Base-by-base conservation (phyloP, 2,797 vertebrate genomes). In the Acanthis flammea region DNA sequence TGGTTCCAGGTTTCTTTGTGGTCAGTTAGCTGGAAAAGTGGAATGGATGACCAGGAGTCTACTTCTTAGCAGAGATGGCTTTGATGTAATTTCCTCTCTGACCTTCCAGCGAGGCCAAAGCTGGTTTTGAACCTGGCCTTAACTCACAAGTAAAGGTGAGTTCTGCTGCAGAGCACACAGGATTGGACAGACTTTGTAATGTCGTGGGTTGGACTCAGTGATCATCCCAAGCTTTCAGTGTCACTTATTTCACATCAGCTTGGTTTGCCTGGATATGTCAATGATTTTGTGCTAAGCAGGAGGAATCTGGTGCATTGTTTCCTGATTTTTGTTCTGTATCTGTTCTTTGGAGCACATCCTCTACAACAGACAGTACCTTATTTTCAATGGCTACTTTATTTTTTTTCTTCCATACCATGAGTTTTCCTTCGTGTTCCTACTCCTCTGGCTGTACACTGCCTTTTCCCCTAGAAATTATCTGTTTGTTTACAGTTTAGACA, bases 401-500 rank as follows among this genome's bases (percentile, higher is more conserved):
- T 5, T 21, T 54, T 71, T 48, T 6, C 15, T 41, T 57, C 61
- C 35, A 35, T 47, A 73, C 44, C 41, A 30, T 19, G 17, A 91
- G 3, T n/a, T 86, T 76, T 53, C 25, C 25, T 63, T 44, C 7
- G 0, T 75, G 54, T 45, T 93, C 27, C 47, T 60, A 5, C 62
- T 50, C 25, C 42, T 81, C 68, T 72, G n/a, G 6, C 53, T 58
- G 10, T 66, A 22, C 10, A 2, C 13, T 78, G 35, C 47, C 13
- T 82, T 60, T 79, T 44, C 0, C 66, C 45, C 14, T 63, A 62
- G 48, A 73, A 93, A 78, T 94, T 76, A 81, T 90, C 67, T 92
- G 78, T 91, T 95, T 95, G 76, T 90, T 97, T 95, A 92, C 68
- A 62, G 67, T 83, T 95, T 14, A 60, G 63, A 45, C 68, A 86